Conservation (phyloP, 2,113 vertebrate genomes). For the Isichthys henryi region DNA sequence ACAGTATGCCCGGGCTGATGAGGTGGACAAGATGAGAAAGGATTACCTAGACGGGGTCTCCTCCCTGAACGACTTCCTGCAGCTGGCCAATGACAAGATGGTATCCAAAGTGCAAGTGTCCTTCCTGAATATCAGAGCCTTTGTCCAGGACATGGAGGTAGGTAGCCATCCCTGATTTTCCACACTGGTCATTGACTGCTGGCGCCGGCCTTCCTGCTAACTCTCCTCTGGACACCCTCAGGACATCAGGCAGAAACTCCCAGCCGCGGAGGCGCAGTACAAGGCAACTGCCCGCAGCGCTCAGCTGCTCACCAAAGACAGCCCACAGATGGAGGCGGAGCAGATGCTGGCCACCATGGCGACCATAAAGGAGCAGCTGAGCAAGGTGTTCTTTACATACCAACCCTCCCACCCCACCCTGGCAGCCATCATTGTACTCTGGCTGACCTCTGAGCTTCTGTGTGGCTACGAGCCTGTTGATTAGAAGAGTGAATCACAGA, state of each 20-base stretch:
- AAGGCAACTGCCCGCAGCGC: constrained; percentile 71
- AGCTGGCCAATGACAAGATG: constrained; percentile 70
- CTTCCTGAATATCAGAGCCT: constrained; percentile 70
- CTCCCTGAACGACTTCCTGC: constrained; percentile 68
- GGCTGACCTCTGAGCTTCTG: not conserved
- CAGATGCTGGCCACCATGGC: constrained; percentile 71
- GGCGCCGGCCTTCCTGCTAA: not conserved
- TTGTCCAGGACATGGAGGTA: constrained; percentile 85
- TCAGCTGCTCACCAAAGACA: constrained; percentile 78
- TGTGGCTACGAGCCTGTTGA: not conserved
- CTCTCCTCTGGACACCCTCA: constrained; percentile 37
- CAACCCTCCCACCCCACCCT: too few relatives aligned
- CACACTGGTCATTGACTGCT: not conserved
- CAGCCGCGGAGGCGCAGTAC: constrained; percentile 80
- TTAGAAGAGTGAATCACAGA: not conserved
- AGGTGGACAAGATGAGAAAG: constrained; percentile 76
- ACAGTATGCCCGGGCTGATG: constrained; percentile 79
- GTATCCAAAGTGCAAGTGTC: constrained; percentile 71
- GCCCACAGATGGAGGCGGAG: constrained; percentile 66
- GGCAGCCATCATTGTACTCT: not conserved
- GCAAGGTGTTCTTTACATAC: constrained; percentile 61
- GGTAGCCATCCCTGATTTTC: not conserved
- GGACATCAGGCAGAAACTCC: constrained; percentile 80
- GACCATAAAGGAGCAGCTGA: constrained; percentile 74
- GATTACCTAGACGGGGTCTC: constrained; percentile 69